These are phyloP conservation scores for Craterocephalus amniculus DNA, from an alignment of 2,797 vertebrate genomes.

Conservation along the genomic window DNA sequence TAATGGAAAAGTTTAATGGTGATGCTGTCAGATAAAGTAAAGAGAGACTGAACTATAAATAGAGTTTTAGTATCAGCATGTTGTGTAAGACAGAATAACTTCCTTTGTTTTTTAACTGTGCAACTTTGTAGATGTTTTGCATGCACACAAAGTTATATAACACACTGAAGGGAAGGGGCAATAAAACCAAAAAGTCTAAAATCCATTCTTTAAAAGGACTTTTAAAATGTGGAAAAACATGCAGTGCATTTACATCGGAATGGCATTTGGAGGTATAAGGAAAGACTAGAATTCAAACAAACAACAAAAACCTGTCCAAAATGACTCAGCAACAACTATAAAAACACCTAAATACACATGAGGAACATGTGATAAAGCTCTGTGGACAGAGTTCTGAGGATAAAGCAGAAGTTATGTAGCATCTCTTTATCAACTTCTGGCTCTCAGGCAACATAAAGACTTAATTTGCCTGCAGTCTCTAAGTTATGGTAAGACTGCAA, in stretches of 20 bases:
- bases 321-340: neutral
- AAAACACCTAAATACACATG: neutral
- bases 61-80: neutral
- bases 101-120: neutral
- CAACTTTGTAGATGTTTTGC: neutral
- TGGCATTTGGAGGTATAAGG: neutral
- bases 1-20: neutral
- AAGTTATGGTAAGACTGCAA: neutral
- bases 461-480: neutral
- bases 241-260: neutral
- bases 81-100: neutral
- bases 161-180: neutral
- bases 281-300: neutral
- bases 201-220: conserved; percentile 1
- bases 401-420: conserved; percentile 8
- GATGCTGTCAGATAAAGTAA: neutral
- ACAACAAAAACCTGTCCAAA: neutral
- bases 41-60: neutral
- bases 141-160: neutral
- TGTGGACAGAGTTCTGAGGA: neutral
- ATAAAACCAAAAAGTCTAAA: neutral
- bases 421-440: neutral
- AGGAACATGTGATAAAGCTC: neutral
- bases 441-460: neutral
- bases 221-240: neutral